Evolutionary conservation across 2,888 invertebrate genomes (phyloP).

Genomic region (Conops quadrifasciatus): DNA sequence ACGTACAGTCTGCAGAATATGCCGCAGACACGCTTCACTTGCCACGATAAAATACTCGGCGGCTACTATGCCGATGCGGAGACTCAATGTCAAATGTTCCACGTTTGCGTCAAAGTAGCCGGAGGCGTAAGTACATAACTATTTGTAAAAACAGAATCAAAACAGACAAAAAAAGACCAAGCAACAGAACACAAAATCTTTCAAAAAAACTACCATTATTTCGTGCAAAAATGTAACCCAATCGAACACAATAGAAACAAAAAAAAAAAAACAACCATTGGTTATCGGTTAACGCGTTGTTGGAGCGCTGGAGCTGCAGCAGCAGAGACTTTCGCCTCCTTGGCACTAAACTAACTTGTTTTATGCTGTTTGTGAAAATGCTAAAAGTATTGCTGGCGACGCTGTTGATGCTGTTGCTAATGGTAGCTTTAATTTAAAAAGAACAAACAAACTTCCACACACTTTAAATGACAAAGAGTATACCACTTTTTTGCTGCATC

Average conservation of each 20-base stretch:
- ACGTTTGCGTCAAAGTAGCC: conserved; percentile 86
- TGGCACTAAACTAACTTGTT: not conserved
- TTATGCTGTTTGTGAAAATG: conserved; percentile 13
- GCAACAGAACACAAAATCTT: no score
- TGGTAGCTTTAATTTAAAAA: not conserved
- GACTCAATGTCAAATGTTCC: conserved; percentile 88
- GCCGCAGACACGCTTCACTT: conserved; percentile 75
- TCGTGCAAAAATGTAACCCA: conserved; percentile 25
- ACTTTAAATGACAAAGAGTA: not conserved
- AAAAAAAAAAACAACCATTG: not conserved
- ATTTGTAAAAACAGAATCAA: not conserved
- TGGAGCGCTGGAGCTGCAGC: no score
- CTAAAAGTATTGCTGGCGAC: conserved; percentile 28
- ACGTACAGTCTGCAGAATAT: conserved; percentile 70
- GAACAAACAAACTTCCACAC: no score
- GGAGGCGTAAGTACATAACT: conserved; percentile 70
- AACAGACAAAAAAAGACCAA: not conserved
- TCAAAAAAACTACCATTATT: not conserved
- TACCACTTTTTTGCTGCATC: conserved; percentile 18
- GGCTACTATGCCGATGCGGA: conserved; percentile 89
- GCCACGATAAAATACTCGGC: conserved; percentile 84
- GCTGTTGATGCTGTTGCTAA: not conserved
- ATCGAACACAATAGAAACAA: no score
- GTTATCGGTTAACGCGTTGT: no score
- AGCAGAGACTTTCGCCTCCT: conserved; percentile 16